Evolutionary conservation across 2,888 invertebrate genomes (phyloP).

Genomic region (Cephonodes hylas): DNA sequence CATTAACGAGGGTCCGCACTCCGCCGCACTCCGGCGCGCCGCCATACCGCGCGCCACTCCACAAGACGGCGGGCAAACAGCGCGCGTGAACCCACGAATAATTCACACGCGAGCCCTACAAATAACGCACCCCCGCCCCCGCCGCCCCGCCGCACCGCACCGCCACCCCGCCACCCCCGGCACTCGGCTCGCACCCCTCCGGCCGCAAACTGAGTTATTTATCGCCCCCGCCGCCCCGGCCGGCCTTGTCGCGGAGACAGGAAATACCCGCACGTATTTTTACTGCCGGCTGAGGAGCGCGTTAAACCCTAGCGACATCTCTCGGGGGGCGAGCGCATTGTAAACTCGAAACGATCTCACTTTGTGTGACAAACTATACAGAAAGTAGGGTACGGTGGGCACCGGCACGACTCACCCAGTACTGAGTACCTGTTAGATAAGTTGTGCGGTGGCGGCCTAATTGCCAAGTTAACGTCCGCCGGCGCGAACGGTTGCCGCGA

Average conservation of each 20-base stretch:
- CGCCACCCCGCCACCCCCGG: slow-evolving; percentile 17
- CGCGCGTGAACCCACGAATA: slow-evolving; percentile 80
- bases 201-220: slow-evolving; percentile 78
- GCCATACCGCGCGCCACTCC: slow-evolving; percentile 43
- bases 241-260: slow-evolving; percentile 60
- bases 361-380: slow-evolving; percentile 12
- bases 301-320: slow-evolving; percentile 61
- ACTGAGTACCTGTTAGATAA: slow-evolving; percentile 1
- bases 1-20: slow-evolving; percentile 71
- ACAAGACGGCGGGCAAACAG: slow-evolving; percentile 73
- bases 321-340: slow-evolving; percentile 47
- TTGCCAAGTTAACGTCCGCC: slow-evolving; percentile 1
- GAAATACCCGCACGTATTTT: slow-evolving; percentile 78
- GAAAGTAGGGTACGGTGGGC: slow-evolving; percentile 6
- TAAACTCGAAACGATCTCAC: slow-evolving; percentile 28
- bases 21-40: slow-evolving; percentile 2
- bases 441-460: slow-evolving; percentile 6
- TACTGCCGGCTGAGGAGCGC: slow-evolving; percentile 65
- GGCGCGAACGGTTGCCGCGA: background rate
- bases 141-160: slow-evolving; percentile 27
- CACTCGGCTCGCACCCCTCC: slow-evolving; percentile 25
- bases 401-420: background rate
- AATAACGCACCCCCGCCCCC: slow-evolving; percentile 63
- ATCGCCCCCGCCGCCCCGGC: slow-evolving; percentile 61
- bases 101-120: slow-evolving; percentile 81